Evolutionary conservation across 2,797 vertebrate genomes (phyloP), one percentile per base, ranked within the genome.

Genomic region (Spinus pinus): DNA sequence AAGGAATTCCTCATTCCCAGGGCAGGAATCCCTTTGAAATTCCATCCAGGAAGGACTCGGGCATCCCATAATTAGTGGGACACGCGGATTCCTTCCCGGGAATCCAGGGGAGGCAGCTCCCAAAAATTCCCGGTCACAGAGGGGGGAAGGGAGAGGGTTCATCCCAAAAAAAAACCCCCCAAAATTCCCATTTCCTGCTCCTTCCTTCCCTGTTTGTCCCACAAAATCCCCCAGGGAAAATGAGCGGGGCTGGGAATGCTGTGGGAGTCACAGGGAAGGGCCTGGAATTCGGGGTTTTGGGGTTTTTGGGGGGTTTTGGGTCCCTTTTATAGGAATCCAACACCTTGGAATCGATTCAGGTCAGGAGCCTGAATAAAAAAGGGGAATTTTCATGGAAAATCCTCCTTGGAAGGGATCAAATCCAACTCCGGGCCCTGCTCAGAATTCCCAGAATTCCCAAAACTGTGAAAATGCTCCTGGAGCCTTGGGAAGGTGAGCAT

Each of bases 11-110:
- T 81, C 64, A 44, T 77, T 81, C 88, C 84, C 67, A 9, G 8
- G 57, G 39, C 28, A 5, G n/a, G 31, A 66, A 44, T 42, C 75
- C 67, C 28, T 42, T 92, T 87, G 88, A 88, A 95, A 95, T 58
- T 27, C 51, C 20, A 0, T 6, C 60, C 78, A 73, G 91, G 91
- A 88, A 88, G 86, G 78, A 56, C 62, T 94, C 54, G 1, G 2
- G 46, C 53, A 74, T 65, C 21, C 88, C 83, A 1, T 87, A 79
- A 93, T 95, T 93, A 91, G 6, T 23, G 30, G 31, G 87, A 61
- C 60, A 64, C 0, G 37, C 21, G 24, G 82, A 21, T 80, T 82
- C 82, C 81, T 73, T 46, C n/a, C 60, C 5, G 14, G 42, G 50
- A 53, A 33, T 5, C 22, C 44, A 6, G 56, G 23, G 39, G 39